Base-by-base conservation (phyloP, 2,797 vertebrate species). In the Amazonetta brasiliensis region DNA sequence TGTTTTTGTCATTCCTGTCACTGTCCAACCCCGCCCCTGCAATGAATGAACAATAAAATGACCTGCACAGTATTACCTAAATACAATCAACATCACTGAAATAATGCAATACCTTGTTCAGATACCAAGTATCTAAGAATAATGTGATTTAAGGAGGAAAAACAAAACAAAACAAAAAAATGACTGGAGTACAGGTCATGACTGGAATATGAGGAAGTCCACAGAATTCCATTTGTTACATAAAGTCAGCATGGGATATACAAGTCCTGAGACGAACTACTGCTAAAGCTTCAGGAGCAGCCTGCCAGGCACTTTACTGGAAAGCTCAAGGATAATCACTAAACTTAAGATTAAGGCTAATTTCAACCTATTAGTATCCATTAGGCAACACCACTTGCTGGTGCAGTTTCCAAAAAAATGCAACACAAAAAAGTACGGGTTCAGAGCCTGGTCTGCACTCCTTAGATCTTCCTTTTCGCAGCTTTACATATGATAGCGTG, bases 201-300 rank as follows among this genome's bases (percentile, higher is more conserved):
- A 12, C 31, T 58, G 22, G 21, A 55, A 8, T 14, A 58, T 7
- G 16, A 54, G 41, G 54, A 76, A 56, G 28, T 19, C 4, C 1
- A 8, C 10, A 63, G 60, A 64, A 50, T 25, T 28, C 43, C 68
- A 5, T 4, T 5, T 8, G 23, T 25, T 2, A 28, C 39, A 44
- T 33, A 28, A n/a, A 39, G 23, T 2, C 22, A 54, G 7, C 0
- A 22, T 17, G 1, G 25, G 39, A 22, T 3, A 17, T 9, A 85
- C 28, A 64, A 85, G 50, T 1, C 10, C 19, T 39, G 67, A 25
- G 5, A 35, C 17, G 43, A 44, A 81, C 4, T 33, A 25, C 52
- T 19, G 58, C 37, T 8, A 37, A 21, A 76, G 43, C 21, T 13
- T 30, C 58, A 28, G 13, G 13, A 87, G 71, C 48, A 35, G 39